phyloP scores from a whole-genome alignment of 2,113 vertebrate genomes.

The Atlantisia rogersi region DNA sequence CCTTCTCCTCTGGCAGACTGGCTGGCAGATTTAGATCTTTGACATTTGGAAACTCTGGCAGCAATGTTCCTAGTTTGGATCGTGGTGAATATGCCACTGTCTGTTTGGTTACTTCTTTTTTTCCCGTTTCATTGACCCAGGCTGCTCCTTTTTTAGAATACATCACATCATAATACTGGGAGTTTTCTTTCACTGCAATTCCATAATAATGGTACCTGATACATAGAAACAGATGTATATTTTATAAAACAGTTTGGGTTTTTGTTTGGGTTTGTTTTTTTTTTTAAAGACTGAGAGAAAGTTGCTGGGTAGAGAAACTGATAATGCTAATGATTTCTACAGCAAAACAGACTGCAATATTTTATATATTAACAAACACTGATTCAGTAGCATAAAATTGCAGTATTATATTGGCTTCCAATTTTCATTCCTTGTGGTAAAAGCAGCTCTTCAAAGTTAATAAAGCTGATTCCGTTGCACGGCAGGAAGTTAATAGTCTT shows the following conservation, averaged over 20 bases:
- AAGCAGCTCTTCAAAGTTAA: conserved; percentile 53
- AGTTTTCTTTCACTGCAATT: conserved; percentile 97
- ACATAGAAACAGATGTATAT: neutral
- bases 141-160: conserved; percentile 99
- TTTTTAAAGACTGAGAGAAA: neutral
- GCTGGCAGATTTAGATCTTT: conserved; percentile 99
- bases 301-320: neutral
- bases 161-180: conserved; percentile 99
- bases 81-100: conserved; percentile 99
- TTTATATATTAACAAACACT: neutral
- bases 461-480: conserved; percentile 35
- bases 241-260: neutral
- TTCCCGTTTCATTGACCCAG: conserved; percentile 98
- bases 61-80: conserved; percentile 97
- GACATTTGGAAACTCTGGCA: conserved; percentile 99
- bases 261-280: too few relatives aligned
- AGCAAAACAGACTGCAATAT: neutral
- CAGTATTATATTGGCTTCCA: neutral
- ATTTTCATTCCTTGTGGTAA: conserved; percentile 37
- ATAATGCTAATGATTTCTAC: neutral
- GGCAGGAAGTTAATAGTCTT: neutral
- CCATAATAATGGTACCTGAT: conserved; percentile 99
- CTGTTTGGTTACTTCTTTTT: conserved; percentile 99
- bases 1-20: conserved; percentile 98
- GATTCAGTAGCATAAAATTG: conserved; percentile 14